Evolutionary conservation across 2,797 vertebrate genomes (phyloP), one percentile per base, ranked within the genome.

Genomic region (Heteromormyrus szaboi): DNA sequence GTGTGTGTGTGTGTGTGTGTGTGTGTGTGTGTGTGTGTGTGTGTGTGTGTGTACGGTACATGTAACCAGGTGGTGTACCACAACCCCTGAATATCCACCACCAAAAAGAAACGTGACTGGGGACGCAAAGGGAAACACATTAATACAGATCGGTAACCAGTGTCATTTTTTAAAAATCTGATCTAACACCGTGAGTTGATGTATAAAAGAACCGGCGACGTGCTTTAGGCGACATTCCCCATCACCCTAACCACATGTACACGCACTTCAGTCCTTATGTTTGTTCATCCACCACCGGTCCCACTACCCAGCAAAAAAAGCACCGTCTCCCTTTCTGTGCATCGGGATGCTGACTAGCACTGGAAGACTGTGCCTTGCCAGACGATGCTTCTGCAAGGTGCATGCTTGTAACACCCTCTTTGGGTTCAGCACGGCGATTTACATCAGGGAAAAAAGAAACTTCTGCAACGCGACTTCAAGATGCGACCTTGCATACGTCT

Each of bases 331-430:
- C 37, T 85, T 50, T 85, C 83, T 29, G 48, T 85, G 25, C 83
- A 85, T 53, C 11, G 11, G 84, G 48, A 50, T 86, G 44, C 84
- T 54, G 19, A 86, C n/a, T 54, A 17, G n/a, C 84, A 14, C 22
- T 5, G 7, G 84, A 17, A 54, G 48, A 25, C 50, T 19, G 25
- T 54, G 50, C 29, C 90, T n/a, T n/a, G 85, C 51, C 87, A 51
- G 59, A 90, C 87, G 85, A 90, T 76, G 48, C 87, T 56, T 53
- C 53, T 51, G 50, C n/a, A 59, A 76, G 22, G 12, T 5, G 59
- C 4, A 6, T 5, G 51, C 56, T 65, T 37, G 51, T 0, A 65
- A 33, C 50, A 6, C 19, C 4, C 8, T 29, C 76, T 48, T 19
- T 33, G 22, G 59, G 22, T 54, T 56, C 22, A 19, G 8, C 65